phyloP scores from a whole-genome alignment of 2,888 invertebrate genomes.

The Acleris cristana region DNA sequence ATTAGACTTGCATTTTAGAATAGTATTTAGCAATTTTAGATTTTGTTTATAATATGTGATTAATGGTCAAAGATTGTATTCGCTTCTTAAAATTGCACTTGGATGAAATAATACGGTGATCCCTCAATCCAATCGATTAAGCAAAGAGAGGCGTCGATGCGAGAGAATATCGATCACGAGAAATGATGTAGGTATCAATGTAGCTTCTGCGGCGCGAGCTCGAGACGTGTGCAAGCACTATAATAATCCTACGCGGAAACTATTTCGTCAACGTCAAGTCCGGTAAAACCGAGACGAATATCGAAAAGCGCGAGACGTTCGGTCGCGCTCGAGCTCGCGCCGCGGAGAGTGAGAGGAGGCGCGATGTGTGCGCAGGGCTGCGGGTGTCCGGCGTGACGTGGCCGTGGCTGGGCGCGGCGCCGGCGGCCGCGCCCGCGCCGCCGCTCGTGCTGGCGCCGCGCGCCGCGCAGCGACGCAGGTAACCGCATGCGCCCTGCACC shows the following conservation, averaged over 20 bases:
- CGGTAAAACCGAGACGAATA: background rate
- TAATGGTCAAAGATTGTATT: conserved; percentile 51
- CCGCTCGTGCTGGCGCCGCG: conserved; percentile 89
- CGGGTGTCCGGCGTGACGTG: conserved; percentile 90
- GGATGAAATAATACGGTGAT: conserved; percentile 22
- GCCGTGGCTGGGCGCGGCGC: conserved; percentile 89
- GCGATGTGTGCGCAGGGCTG: conserved; percentile 86
- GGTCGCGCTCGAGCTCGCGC: conserved; percentile 20
- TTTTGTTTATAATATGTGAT: conserved; percentile 51
- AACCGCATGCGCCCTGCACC: conserved; percentile 55
- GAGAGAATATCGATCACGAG: conserved; percentile 13
- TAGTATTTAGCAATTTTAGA: conserved; percentile 29
- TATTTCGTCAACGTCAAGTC: background rate
- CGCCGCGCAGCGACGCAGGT: conserved; percentile 90
- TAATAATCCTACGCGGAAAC: background rate
- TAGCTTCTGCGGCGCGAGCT: conserved; percentile 19
- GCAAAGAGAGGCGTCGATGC: conserved; percentile 17
- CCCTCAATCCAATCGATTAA: conserved; percentile 21
- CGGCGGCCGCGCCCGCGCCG: conserved; percentile 85
- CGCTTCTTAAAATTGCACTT: conserved; percentile 44
- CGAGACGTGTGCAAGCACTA: background rate
- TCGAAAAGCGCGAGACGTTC: conserved; percentile 6
- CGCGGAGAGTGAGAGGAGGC: conserved; percentile 57
- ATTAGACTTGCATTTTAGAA: conserved; percentile 61
- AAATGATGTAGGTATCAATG: conserved; percentile 30